These are phyloP conservation scores for Dallia pectoralis DNA, from an alignment of 2,797 vertebrate species.

Conservation along the genomic window DNA sequence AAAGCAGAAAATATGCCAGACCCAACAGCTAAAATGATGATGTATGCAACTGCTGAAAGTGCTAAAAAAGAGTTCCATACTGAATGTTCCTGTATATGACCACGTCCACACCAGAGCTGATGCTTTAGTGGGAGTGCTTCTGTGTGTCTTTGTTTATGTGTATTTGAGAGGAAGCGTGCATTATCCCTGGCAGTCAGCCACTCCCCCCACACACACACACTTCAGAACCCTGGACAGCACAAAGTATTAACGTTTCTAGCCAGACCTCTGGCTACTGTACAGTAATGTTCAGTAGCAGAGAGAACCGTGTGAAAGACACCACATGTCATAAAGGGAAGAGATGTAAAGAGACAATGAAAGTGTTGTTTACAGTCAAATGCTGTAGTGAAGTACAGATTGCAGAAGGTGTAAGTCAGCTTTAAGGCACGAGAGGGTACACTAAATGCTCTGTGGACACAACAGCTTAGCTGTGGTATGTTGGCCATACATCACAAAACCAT, in stretches of 20 bases:
- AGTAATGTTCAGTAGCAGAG: background rate
- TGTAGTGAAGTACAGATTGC: background rate
- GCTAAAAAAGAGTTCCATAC: background rate
- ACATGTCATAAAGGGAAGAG: background rate
- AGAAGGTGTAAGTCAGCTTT: too few relatives aligned
- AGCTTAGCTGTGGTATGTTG: too few relatives aligned
- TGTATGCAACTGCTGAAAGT: too few relatives aligned
- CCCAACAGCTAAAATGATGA: too few relatives aligned
- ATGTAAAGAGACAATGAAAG: background rate
- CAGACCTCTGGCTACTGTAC: slow-evolving; percentile 5
- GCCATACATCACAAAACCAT: too few relatives aligned
- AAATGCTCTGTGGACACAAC: too few relatives aligned
- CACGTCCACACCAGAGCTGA: background rate
- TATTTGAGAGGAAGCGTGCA: background rate
- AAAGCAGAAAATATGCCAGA: background rate
- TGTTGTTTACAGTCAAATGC: background rate
- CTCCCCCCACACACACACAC: background rate
- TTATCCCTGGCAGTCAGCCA: slow-evolving; percentile 16
- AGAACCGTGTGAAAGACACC: background rate
- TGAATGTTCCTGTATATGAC: background rate
- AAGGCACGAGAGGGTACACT: too few relatives aligned
- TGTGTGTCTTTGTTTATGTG: background rate
- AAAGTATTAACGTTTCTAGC: background rate
- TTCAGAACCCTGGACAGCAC: slow-evolving; percentile 55
- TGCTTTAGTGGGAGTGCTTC: background rate